Evolutionary conservation across 2,888 invertebrate genomes (phyloP).

Genomic region (Sphaerophoria rueppellii): DNA sequence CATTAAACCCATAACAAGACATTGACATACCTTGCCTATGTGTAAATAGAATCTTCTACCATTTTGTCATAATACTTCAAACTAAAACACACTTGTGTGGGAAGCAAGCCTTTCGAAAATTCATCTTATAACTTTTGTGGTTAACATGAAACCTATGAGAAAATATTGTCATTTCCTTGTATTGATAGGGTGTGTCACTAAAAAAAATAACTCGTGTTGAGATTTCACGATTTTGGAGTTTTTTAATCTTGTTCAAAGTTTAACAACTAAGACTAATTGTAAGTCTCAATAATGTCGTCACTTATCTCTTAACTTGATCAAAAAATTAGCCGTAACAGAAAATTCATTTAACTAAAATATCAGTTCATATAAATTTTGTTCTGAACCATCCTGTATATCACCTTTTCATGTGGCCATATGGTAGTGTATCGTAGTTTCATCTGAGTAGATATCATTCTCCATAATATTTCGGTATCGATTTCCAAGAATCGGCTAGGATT

Average conservation of each 20-base stretch:
- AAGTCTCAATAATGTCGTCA: too few relatives aligned
- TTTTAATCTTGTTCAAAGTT: too few relatives aligned
- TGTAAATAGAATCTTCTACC: background rate
- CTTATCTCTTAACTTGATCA: too few relatives aligned
- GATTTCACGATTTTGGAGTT: too few relatives aligned
- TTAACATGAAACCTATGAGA: background rate
- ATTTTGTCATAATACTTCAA: background rate
- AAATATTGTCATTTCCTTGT: background rate
- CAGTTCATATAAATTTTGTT: too few relatives aligned
- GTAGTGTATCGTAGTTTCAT: too few relatives aligned
- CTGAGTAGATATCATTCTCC: constrained; percentile 31
- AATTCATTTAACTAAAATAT: too few relatives aligned
- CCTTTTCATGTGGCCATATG: background rate
- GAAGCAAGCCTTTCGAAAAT: background rate
- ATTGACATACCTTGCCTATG: background rate
- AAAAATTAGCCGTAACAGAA: too few relatives aligned
- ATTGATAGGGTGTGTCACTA: background rate
- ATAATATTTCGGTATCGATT: constrained; percentile 59
- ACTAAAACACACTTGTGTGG: background rate
- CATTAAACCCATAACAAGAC: constrained; percentile 1
- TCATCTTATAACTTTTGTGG: constrained; percentile 10
- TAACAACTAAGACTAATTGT: too few relatives aligned
- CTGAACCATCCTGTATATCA: background rate
- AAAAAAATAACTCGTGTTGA: too few relatives aligned
- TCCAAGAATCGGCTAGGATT: constrained; percentile 50